A percentile compares a stretch with the other conserved stretches of the same genome.
Conservation (phyloP, 2,797 vertebrate genomes). For the Dipus sagitta region DNA sequence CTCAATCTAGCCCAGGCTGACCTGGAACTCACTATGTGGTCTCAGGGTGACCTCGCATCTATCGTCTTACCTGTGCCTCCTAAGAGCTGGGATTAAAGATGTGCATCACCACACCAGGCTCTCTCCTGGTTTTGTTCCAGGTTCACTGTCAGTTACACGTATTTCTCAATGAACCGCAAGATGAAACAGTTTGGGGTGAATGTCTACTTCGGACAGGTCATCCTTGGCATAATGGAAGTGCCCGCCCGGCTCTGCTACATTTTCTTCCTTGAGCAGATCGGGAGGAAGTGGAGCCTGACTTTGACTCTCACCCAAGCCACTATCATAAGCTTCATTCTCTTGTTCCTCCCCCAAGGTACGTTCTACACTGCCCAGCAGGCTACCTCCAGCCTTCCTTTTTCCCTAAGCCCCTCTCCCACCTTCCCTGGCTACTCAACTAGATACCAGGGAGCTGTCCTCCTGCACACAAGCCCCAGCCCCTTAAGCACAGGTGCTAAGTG, state of each 20-base stretch:
- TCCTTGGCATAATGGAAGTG: constrained; percentile 91
- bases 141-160: constrained; percentile 92
- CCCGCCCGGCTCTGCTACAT: constrained; percentile 89
- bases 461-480: background rate
- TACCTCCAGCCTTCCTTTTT: background rate
- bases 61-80: too few species aligned
- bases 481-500: background rate
- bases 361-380: fast-evolving
- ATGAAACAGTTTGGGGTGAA: constrained; percentile 90
- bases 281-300: constrained; percentile 88
- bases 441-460: background rate
- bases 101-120: too few species aligned
- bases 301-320: constrained; percentile 86
- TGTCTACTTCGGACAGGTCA: constrained; percentile 91
- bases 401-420: too few species aligned
- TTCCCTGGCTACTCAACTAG: background rate
- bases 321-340: constrained; percentile 88
- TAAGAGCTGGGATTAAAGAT: too few species aligned
- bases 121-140: constrained; percentile 81
- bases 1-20: too few species aligned
- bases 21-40: too few species aligned
- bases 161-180: constrained; percentile 92
- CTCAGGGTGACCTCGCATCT: too few species aligned
- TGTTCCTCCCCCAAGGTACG: constrained; percentile 91
- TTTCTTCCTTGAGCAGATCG: constrained; percentile 88